Conservation (phyloP, 2,888 invertebrate genomes). For the Boloria selene region DNA sequence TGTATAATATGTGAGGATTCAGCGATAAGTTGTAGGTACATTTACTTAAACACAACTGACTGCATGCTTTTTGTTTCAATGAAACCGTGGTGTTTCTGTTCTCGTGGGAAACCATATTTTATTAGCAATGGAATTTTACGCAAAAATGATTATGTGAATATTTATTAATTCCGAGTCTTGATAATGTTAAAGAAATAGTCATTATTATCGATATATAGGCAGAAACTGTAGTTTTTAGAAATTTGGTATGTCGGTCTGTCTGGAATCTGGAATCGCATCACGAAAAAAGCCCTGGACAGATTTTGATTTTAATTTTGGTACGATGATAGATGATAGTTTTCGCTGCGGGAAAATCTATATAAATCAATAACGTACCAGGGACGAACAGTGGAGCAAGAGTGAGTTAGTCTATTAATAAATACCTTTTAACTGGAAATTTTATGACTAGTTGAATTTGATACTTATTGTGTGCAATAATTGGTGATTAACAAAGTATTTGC, state of each 20-base stretch:
- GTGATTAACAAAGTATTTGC: slow-evolving; percentile 2
- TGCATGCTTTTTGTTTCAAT: slow-evolving; percentile 3
- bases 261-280: too few relatives aligned
- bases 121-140: slow-evolving; percentile 1
- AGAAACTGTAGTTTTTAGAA: too few relatives aligned
- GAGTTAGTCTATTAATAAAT: not conserved
- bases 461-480: slow-evolving; percentile 11
- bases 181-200: too few relatives aligned
- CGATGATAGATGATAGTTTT: too few relatives aligned
- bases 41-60: slow-evolving; percentile 3
- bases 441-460: slow-evolving; percentile 9
- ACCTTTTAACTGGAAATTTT: slow-evolving; percentile 1
- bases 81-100: not conserved
- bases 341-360: too few relatives aligned
- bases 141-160: not conserved
- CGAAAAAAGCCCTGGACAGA: too few relatives aligned
- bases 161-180: not conserved
- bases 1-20: not conserved
- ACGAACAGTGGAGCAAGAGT: too few relatives aligned
- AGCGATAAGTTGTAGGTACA: not conserved
- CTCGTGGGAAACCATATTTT: slow-evolving; percentile 13
- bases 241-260: too few relatives aligned
- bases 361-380: too few relatives aligned
- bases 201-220: too few relatives aligned
- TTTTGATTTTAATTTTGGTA: too few relatives aligned